These are phyloP conservation scores for Eulemur rubriventer DNA, from an alignment of 2,797 vertebrate genomes.

Conservation along the genomic window DNA sequence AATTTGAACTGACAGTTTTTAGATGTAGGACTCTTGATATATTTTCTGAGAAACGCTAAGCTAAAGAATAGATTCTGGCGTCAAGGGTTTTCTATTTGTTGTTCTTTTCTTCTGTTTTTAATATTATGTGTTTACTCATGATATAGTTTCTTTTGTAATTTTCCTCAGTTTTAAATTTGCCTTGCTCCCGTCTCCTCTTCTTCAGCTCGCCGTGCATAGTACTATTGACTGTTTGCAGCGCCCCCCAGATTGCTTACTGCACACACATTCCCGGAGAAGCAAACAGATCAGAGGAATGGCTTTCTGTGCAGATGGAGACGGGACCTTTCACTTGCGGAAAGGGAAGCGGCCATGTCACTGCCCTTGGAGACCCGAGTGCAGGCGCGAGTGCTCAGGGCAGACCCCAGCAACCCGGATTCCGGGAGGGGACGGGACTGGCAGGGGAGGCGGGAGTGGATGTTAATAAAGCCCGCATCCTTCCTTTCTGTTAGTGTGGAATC, in stretches of 20 bases:
- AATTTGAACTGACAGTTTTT: neutral
- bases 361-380: neutral
- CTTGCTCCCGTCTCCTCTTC: neutral
- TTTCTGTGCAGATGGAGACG: neutral
- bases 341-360: neutral
- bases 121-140: neutral
- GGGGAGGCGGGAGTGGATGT: neutral
- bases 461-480: neutral
- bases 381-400: neutral
- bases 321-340: neutral
- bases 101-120: constrained; percentile 4
- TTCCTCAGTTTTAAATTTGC: neutral
- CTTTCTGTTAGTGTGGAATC: neutral
- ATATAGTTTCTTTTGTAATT: neutral
- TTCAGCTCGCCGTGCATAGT: neutral
- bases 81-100: neutral
- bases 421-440: neutral
- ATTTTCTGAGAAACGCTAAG: neutral
- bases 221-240: neutral
- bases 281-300: neutral
- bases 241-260: neutral
- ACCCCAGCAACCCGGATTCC: neutral
- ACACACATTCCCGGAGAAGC: neutral
- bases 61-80: neutral
- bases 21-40: neutral